These are phyloP conservation scores for Euleptes europaea DNA, from an alignment of 2,113 vertebrate genomes.

Conservation along the genomic window DNA sequence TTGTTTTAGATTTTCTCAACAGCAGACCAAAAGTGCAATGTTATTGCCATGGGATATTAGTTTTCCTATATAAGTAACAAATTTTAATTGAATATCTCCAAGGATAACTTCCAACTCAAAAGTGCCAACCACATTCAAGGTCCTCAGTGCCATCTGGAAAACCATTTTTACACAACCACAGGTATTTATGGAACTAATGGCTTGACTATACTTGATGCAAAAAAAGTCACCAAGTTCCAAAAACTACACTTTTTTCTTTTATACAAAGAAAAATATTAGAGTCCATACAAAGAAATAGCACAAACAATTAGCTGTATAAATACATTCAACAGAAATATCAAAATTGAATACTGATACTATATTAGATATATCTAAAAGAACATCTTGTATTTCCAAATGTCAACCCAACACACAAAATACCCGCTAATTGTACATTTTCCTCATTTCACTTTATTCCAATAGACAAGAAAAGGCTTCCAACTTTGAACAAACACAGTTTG, in stretches of 20 bases:
- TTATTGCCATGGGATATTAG: neutral
- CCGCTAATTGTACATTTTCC: no score
- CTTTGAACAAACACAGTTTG: no score
- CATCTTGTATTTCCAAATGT: no score
- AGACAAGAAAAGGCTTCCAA: no score
- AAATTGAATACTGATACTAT: no score
- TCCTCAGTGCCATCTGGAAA: neutral
- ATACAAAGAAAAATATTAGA: no score
- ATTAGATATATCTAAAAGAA: no score
- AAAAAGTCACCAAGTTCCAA: neutral
- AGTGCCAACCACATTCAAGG: neutral
- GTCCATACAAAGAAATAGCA: no score
- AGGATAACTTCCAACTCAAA: neutral
- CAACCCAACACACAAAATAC: no score
- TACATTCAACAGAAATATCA: no score
- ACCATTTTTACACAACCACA: neutral
- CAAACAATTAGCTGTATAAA: no score
- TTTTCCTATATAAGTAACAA: neutral
- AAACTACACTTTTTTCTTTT: neutral
- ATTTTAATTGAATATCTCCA: neutral
- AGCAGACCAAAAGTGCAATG: neutral
- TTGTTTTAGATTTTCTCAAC: neutral
- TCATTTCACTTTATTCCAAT: no score
- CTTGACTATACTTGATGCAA: neutral
- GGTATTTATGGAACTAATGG: neutral